A percentile compares a stretch with the other conserved stretches of the same genome.
These are phyloP conservation scores for Anarhynchus alexandrinus DNA, from an alignment of 2,113 vertebrate species.

Conservation along the genomic window DNA sequence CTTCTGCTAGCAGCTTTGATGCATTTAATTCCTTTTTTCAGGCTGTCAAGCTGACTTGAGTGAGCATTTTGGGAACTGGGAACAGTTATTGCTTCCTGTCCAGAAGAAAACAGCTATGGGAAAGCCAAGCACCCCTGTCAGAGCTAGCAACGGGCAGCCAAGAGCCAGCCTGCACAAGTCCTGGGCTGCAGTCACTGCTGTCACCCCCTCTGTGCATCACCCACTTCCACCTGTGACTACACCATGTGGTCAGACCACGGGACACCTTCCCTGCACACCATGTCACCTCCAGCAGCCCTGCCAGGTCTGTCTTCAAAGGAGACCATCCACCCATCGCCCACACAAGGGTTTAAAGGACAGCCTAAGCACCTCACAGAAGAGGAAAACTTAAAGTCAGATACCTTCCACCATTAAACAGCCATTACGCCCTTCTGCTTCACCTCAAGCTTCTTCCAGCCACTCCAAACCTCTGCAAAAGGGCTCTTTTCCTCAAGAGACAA, in stretches of 20 bases:
- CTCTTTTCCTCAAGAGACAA: neutral
- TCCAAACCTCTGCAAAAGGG: neutral
- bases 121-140: neutral
- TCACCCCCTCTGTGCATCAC: neutral
- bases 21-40: constrained; percentile 4
- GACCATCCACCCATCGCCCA: neutral
- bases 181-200: neutral
- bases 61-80: neutral
- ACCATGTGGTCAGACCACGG: neutral
- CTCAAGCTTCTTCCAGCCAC: neutral
- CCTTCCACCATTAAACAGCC: neutral
- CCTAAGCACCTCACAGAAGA: neutral
- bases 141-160: neutral
- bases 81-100: neutral
- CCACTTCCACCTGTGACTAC: neutral
- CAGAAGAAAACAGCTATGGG: neutral
- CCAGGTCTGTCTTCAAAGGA: neutral
- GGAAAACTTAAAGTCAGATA: neutral
- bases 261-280: neutral
- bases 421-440: neutral
- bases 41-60: neutral
- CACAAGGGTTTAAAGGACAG: neutral
- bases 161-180: too few species aligned
- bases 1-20: neutral
- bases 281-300: neutral